Evolutionary conservation across 2,888 invertebrate species (phyloP).

Genomic region (Morpho helenor): DNA sequence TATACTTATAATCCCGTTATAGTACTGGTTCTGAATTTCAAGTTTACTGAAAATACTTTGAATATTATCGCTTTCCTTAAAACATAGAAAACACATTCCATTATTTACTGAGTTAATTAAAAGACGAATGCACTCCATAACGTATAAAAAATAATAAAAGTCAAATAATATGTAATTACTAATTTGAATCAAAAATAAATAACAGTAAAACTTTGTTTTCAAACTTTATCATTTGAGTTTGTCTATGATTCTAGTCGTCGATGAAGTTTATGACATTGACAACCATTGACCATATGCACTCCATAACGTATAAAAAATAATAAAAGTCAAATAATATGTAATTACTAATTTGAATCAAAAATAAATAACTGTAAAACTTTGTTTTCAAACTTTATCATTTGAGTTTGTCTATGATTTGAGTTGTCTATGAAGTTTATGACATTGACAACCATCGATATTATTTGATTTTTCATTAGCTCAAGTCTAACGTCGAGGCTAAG

Average conservation of each 20-base stretch:
- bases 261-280: no score
- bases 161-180: no score
- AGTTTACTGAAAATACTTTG: conserved; percentile 32
- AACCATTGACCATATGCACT: no score
- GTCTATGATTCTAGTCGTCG: no score
- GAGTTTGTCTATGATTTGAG: no score
- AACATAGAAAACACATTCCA: conserved; percentile 48
- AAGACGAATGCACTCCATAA: conserved; percentile 25
- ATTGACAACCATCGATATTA: no score
- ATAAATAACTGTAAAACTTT: neutral
- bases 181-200: neutral
- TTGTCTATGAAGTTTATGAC: no score
- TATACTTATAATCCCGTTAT: conserved; percentile 31
- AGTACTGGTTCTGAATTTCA: conserved; percentile 34
- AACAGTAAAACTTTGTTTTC: neutral
- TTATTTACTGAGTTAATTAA: conserved; percentile 21
- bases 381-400: neutral
- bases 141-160: neutral
- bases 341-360: neutral
- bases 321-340: neutral
- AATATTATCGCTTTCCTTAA: conserved; percentile 31
- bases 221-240: neutral
- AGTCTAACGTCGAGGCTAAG: no score
- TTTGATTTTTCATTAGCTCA: no score
- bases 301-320: conserved; percentile 14